Evolutionary conservation across 2,797 vertebrate genomes (phyloP).

Genomic region (Hybognathus amarus): DNA sequence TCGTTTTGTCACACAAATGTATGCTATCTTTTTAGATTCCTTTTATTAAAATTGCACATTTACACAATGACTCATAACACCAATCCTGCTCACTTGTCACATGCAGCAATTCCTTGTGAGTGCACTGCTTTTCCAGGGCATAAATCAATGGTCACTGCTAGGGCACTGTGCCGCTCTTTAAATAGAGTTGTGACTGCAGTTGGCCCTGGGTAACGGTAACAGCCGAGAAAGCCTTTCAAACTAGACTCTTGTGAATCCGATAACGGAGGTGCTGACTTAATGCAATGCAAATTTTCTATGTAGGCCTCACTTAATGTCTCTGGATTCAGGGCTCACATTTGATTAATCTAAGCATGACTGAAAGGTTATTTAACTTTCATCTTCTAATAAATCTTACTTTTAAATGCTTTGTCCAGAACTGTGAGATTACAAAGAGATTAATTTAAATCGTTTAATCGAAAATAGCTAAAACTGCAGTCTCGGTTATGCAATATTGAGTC

Average conservation of each 20-base stretch:
- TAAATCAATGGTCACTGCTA: conserved; percentile 42
- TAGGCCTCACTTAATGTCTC: not conserved
- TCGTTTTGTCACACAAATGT: conserved; percentile 1
- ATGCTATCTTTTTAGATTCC: conserved; percentile 15
- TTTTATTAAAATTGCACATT: conserved; percentile 37
- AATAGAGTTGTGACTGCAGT: conserved; percentile 41
- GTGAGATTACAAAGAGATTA: conserved; percentile 24
- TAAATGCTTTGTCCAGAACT: not conserved
- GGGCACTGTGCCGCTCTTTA: conserved; percentile 31
- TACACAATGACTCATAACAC: conserved; percentile 46
- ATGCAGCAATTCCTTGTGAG: conserved; percentile 40
- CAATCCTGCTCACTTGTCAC: conserved; percentile 31
- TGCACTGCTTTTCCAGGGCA: conserved; percentile 39
- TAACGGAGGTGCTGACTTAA: conserved; percentile 28
- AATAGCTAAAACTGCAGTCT: not conserved
- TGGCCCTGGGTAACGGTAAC: conserved; percentile 38
- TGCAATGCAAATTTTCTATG: conserved; percentile 34
- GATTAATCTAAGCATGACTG: conserved; percentile 18
- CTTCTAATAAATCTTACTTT: conserved; percentile 42
- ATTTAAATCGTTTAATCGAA: conserved; percentile 22
- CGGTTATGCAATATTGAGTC: not conserved
- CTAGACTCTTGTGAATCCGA: conserved; percentile 5
- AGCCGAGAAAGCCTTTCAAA: conserved; percentile 19
- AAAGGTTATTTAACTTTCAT: conserved; percentile 44
- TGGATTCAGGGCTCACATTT: conserved; percentile 29